These are phyloP conservation scores for Ormyrus thymus DNA, from an alignment of 2,888 invertebrate genomes.

Conservation along the genomic window DNA sequence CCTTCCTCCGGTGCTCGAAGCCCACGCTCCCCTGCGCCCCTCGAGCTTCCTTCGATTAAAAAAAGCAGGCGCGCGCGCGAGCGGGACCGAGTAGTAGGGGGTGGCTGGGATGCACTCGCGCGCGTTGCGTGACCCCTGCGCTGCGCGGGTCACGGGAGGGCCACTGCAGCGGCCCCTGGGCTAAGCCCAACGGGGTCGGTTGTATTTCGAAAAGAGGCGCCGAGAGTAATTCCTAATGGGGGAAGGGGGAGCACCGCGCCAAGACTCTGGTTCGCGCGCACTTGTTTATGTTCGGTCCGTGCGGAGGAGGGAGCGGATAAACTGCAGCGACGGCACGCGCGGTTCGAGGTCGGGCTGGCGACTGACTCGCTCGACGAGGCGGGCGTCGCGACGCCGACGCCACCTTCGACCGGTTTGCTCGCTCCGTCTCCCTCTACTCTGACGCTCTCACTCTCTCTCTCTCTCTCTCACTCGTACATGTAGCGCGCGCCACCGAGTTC, in stretches of 20 bases:
- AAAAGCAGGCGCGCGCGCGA: not conserved
- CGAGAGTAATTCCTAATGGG: not conserved
- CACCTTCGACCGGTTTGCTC: slow-evolving; percentile 64
- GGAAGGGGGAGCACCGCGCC: too few relatives aligned
- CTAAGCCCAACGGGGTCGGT: not conserved
- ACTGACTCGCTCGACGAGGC: slow-evolving; percentile 67
- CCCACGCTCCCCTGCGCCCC: too few relatives aligned
- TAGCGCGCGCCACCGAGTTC: too few relatives aligned
- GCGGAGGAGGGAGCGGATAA: not conserved
- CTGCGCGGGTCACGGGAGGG: slow-evolving; percentile 50
- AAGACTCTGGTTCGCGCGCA: not conserved
- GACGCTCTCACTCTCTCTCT: slow-evolving; percentile 30
- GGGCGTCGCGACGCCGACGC: slow-evolving; percentile 74
- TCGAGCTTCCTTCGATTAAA: not conserved
- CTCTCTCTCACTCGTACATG: not conserved
- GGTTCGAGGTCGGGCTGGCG: slow-evolving; percentile 69
- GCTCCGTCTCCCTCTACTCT: slow-evolving; percentile 40
- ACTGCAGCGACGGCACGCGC: not conserved
- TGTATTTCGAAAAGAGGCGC: not conserved
- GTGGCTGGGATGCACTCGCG: slow-evolving; percentile 7
- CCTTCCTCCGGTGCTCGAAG: too few relatives aligned
- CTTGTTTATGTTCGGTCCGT: not conserved
- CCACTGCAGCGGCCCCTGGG: slow-evolving; percentile 1
- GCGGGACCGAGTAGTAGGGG: not conserved
- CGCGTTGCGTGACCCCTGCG: slow-evolving; percentile 54